Base-by-base conservation (phyloP, 2,113 vertebrate genomes). In the Austrofundulus limnaeus region DNA sequence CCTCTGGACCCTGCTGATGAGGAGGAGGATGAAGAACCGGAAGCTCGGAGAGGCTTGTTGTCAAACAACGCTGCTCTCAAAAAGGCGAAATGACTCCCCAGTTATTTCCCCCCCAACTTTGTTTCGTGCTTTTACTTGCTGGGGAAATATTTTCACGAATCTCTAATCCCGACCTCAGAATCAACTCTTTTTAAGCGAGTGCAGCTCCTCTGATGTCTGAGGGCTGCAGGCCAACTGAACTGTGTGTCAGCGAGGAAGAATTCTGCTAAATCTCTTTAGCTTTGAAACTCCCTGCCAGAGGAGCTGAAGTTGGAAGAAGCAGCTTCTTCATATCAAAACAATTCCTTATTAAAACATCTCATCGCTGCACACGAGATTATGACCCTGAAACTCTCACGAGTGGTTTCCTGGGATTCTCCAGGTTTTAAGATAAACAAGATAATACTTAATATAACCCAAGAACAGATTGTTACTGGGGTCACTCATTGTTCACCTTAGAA, bases 1-100 rank as follows among this genome's bases (percentile, higher is more conserved):
- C 57, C 47, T 62, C 39, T 46, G 45, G 50, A 55, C 48, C 51
- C 43, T 61, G 69, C 70, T 61, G 67, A 9, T 49, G 70, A 45
- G 54, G 67, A 66, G 55, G 42, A 69, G 57, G 73, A 72, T 57
- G 61, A 56, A 45, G 41, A 56, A 64, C 46, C 58, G 37, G 48
- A 39, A 39, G 70, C 72, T n/a, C n/a, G n/a, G n/a, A n/a, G n/a
- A n/a, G n/a, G n/a, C n/a, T n/a, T n/a, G n/a, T n/a, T n/a, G n/a
- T n/a, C n/a, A n/a, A n/a, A 5, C 21, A 48, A 31, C 9, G 19
- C 9, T 6, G 50, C 2, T 34, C 19, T 16, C 25, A 52, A 31
- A 43, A 34, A 9, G 10, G 28, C 11, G 39, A 23, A 24, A 14
- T 45, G 8, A 43, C 20, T 65, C 1, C n/a, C n/a, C n/a, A n/a